Evolutionary conservation across 2,888 invertebrate species (phyloP), one percentile per base, ranked within the genome.

Genomic region (Synanthedon myopaeformis): DNA sequence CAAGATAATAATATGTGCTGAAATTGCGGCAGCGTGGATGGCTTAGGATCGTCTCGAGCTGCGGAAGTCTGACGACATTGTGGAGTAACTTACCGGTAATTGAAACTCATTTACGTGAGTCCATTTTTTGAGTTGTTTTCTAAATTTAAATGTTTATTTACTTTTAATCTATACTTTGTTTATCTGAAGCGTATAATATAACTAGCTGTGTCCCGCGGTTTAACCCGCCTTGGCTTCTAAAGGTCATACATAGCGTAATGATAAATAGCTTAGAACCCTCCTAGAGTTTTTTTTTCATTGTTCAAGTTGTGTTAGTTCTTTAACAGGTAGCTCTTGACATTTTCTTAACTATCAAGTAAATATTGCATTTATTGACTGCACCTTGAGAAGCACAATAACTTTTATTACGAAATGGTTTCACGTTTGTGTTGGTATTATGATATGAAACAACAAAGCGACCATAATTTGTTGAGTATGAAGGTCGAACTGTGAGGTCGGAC

Each of bases 391-490:
- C 49, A 60, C 58, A 71, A 66, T 61, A 66, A 56, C 60, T 19
- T 23, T 49, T 49, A 60, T 68, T 65, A 60, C 62, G 63, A 72
- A 70, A 71, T 59, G 58, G 60, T 73, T 74, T 72, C 74, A 75
- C 73, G 66, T 68, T 69, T 64, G 63, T 62, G 55, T 35, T 35
- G 35, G 35, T 61, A 69, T 69, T 64, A 58, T 57, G 58, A 59
- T 60, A 59, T 60, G 60, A 64, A 60, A 64, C 63, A 62, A 70
- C 75, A 73, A 49, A 72, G 71, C 64, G 65, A 68, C 65, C 61
- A 71, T 72, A 73, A 70, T 73, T 71, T 61, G 49, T 60, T 54
- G 57, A 55, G 56, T 49, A 60, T 54, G 74, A 77, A 79, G 79
- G 77, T 64, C 58, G 53, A 55, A 54, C 58, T 59, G 6, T 17